Conservation (phyloP, 2,888 invertebrate species). For the Taphrorychus bicolor region DNA sequence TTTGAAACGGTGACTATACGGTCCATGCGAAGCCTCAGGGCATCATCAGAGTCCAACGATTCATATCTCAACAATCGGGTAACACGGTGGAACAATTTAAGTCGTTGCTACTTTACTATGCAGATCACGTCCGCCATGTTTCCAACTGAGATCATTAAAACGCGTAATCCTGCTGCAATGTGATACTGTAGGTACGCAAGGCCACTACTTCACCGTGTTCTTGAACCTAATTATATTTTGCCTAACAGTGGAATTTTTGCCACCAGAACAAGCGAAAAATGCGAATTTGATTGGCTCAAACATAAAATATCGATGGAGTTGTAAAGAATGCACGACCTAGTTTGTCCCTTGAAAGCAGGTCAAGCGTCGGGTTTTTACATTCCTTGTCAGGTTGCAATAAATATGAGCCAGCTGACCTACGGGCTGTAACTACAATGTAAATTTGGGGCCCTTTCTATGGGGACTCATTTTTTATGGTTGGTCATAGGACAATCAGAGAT, state of each 20-base stretch:
- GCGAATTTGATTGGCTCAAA: neutral
- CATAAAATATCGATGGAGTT: neutral
- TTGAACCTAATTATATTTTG: conserved; percentile 19
- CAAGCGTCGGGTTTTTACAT: neutral
- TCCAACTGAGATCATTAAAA: conserved; percentile 46
- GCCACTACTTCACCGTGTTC: conserved; percentile 7
- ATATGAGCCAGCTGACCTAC: neutral
- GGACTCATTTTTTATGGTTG: too few species aligned
- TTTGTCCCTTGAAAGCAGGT: conserved; percentile 1
- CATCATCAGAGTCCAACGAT: conserved; percentile 27
- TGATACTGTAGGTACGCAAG: conserved; percentile 12
- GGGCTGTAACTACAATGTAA: too few species aligned
- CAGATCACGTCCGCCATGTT: conserved; percentile 46
- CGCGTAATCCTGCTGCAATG: conserved; percentile 35
- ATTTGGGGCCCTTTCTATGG: too few species aligned
- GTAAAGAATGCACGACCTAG: conserved; percentile 6
- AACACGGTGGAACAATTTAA: conserved; percentile 41
- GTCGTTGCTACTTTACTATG: conserved; percentile 43
- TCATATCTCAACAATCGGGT: conserved; percentile 39
- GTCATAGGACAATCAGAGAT: too few species aligned
- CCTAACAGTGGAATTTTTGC: neutral
- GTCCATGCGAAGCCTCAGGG: conserved; percentile 14
- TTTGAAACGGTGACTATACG: too few species aligned
- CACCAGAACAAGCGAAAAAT: too few species aligned
- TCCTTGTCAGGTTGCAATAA: neutral